phyloP scores from a whole-genome alignment of 2,113 vertebrate species.

The crab-eating macaque (Macaca fascicularis) region T2T-MFA8v1.1 NC_088380.1:59381001-59381500 shows the following conservation, averaged over 20 bases:
- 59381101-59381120: constrained; percentile 42
- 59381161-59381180: constrained; percentile 52
- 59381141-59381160: constrained; percentile 53
- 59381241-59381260: constrained; percentile 60
- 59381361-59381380: constrained; percentile 45
- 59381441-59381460: constrained; percentile 16
- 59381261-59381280: constrained; percentile 42
- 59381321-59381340: constrained; percentile 56
- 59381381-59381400: constrained; percentile 53
- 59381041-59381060: constrained; percentile 20
- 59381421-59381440: background rate
- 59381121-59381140: constrained; percentile 42
- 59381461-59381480: constrained; percentile 31
- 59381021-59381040: background rate
- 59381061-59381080: constrained; percentile 33
- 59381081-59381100: constrained; percentile 42
- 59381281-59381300: constrained; percentile 17
- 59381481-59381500: constrained; percentile 50
- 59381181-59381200: constrained; percentile 27
- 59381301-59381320: constrained; percentile 60
- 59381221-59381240: constrained; percentile 60
- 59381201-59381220: constrained; percentile 21
- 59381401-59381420: constrained; percentile 42
- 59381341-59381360: constrained; percentile 51
- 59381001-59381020: background rate